Evolutionary conservation across 2,888 invertebrate genomes (phyloP).

Genomic region (Allacma fusca): DNA sequence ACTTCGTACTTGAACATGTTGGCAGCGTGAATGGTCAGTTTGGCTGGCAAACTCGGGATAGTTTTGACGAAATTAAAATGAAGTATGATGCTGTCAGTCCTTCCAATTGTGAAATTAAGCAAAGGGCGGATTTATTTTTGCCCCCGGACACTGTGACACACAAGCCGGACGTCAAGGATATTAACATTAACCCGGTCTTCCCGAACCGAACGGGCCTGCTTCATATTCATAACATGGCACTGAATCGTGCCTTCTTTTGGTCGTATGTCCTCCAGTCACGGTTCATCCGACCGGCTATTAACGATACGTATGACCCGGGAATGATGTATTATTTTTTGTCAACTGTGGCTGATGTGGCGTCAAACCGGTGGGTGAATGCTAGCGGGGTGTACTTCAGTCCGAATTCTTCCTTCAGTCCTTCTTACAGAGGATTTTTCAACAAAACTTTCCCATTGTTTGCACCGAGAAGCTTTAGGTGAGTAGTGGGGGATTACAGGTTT

Average conservation of each 20-base stretch:
- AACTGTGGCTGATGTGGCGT: conserved; percentile 91
- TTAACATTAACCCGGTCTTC: conserved; percentile 92
- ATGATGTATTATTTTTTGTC: conserved; percentile 80
- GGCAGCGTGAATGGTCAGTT: conserved; percentile 72
- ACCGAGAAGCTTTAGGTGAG: conserved; percentile 80
- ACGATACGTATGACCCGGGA: conserved; percentile 94
- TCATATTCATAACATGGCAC: conserved; percentile 95
- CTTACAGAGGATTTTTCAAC: conserved; percentile 94
- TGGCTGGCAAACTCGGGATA: conserved; percentile 90
- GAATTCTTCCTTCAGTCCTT: conserved; percentile 92
- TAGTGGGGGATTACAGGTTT: not conserved
- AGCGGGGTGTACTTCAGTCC: conserved; percentile 94
- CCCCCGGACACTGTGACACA: conserved; percentile 88
- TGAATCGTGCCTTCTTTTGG: conserved; percentile 94
- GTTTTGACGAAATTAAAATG: conserved; percentile 86
- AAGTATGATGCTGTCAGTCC: conserved; percentile 82
- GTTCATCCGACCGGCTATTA: conserved; percentile 82
- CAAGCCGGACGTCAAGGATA: conserved; percentile 89
- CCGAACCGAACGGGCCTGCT: conserved; percentile 92
- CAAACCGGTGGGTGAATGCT: conserved; percentile 90
- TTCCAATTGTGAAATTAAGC: conserved; percentile 90
- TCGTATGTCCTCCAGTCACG: conserved; percentile 91
- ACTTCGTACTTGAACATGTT: not conserved
- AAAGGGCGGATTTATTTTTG: conserved; percentile 82
- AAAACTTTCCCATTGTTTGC: conserved; percentile 94